Percentiles rank a stretch among this genome's conserved stretches.
These are phyloP conservation scores for Sipha flava DNA, from an alignment of 1,140 invertebrate genomes.

Conservation along the genomic window DNA sequence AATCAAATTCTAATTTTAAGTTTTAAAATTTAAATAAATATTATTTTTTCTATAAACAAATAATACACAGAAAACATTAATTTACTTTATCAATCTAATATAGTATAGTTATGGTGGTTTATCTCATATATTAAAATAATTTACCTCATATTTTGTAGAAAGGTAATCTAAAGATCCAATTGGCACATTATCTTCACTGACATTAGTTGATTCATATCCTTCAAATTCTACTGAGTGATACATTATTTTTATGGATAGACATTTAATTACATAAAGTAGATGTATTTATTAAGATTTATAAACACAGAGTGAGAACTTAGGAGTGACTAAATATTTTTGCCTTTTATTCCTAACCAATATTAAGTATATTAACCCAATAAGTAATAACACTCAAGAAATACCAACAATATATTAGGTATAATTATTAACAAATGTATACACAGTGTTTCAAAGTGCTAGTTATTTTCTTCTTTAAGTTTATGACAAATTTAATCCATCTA, in stretches of 20 bases:
- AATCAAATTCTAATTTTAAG: too few species aligned
- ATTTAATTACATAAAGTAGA: background rate
- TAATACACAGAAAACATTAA: too few species aligned
- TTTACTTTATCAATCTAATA: too few species aligned
- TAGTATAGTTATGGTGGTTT: too few species aligned
- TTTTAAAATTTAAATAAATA: too few species aligned
- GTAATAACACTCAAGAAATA: background rate
- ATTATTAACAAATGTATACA: background rate
- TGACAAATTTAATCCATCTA: background rate
- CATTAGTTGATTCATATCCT: background rate
- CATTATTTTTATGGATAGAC: background rate
- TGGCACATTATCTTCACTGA: slow-evolving; percentile 26
- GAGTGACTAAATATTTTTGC: background rate
- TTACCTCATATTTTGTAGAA: slow-evolving; percentile 29
- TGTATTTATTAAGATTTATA: background rate
- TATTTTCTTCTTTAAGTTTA: too few species aligned
- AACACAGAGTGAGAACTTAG: background rate
- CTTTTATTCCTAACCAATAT: background rate
- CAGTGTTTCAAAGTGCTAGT: background rate
- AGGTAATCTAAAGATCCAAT: slow-evolving; percentile 30
- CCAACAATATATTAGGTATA: background rate
- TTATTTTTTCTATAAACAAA: too few species aligned
- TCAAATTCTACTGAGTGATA: background rate
- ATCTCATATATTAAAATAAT: background rate
- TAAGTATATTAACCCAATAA: background rate